Evolutionary conservation across 1,140 invertebrate species (phyloP).

Genomic region (Tetramorium simillimum): DNA sequence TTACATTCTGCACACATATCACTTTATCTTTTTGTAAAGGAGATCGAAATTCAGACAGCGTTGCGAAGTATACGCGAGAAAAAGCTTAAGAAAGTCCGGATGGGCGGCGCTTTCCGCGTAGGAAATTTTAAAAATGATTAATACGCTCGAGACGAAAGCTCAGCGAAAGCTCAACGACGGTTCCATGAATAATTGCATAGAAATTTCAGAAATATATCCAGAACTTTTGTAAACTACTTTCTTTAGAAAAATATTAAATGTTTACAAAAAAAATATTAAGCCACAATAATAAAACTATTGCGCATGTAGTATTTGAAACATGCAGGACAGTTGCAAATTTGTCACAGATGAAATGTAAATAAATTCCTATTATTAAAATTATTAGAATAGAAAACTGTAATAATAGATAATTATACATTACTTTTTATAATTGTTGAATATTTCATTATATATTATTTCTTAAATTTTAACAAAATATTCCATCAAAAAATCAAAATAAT

Average conservation of each 20-base stretch:
- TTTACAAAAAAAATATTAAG: background rate
- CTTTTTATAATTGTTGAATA: background rate
- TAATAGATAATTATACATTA: background rate
- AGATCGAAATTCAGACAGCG: constrained; percentile 27
- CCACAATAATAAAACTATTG: background rate
- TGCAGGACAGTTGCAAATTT: background rate
- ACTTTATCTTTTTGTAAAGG: background rate
- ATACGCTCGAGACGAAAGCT: constrained; percentile 27
- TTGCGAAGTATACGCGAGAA: background rate
- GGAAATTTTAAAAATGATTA: constrained; percentile 50
- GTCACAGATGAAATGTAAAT: background rate
- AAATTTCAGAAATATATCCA: constrained; percentile 32
- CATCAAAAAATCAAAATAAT: background rate
- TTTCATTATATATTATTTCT: background rate
- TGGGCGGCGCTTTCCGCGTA: background rate
- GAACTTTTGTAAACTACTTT: constrained; percentile 26
- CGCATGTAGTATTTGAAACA: background rate
- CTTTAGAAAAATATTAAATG: constrained; percentile 4
- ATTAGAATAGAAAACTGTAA: background rate
- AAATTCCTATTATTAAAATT: background rate
- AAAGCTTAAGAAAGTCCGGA: constrained; percentile 34
- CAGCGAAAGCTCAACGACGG: background rate
- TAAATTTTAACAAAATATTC: background rate
- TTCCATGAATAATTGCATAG: constrained; percentile 39
- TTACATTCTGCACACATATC: background rate